Base-by-base conservation (phyloP, 2,113 vertebrate species). In the Ictalurus punctatus region DNA sequence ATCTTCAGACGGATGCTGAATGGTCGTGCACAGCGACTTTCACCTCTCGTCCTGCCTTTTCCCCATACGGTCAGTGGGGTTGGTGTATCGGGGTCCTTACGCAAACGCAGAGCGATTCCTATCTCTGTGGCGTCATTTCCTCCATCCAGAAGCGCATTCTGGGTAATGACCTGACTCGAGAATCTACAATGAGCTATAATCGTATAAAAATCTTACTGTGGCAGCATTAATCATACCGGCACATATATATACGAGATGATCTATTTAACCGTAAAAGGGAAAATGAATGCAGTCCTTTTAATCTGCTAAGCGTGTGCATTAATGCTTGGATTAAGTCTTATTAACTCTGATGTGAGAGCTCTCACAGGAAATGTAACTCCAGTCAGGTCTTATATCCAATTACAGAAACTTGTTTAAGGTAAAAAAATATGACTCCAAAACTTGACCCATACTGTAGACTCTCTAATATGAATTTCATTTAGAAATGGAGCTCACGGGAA, bases 261-360 rank as follows among this genome's bases (percentile, higher is more conserved):
- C 44, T 59, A 23, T 82, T 30, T 82, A 59, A 61, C 80, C 2
- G 5, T 59, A 73, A 69, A 13, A 74, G 63, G 63, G 12, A 40
- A 82, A 71, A 73, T 59, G 48, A 83, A 52, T 25, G 76, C 25
- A 78, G 23, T 78, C 19, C 54, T 54, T 48, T 83, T 69, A 61
- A 56, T 30, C 34, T 19, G 48, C 44, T 17, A 12, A 7, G 59
- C 0, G 14, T 37, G 27, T 40, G 27, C 27, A 34, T 91, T 74
- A 92, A 92, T 90, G 87, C 78, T 52, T 58, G 19, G 89, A 90
- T 79, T 90, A 91, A 86, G 92, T 91, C 85, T 87, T 84, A 89
- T 89, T 91, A 90, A 87, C 84, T 87, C 63, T 90, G 90, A 88
- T 59, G 78, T 52, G 65, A 85, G 90, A 76, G 7, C 5, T 89